These are phyloP conservation scores for Callopanchax toddi DNA, from an alignment of 2,113 vertebrate genomes.

Conservation along the genomic window DNA sequence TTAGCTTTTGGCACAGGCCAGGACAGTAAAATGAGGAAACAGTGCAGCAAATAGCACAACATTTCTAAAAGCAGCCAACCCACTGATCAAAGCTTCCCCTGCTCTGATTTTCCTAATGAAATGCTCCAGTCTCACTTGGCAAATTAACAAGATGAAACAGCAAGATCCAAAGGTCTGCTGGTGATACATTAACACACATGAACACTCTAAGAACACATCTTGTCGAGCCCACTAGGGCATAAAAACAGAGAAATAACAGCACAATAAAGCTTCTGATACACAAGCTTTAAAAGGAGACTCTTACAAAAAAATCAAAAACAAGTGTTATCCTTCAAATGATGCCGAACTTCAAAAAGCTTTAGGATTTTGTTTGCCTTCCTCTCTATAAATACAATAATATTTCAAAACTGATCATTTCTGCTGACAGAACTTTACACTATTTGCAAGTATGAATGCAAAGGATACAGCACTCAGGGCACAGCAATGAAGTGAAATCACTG, in stretches of 20 bases:
- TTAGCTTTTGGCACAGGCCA: conserved; percentile 1
- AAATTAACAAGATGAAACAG: conserved; percentile 19
- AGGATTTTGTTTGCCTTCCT: neutral
- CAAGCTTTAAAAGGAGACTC: no score
- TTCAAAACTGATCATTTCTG: neutral
- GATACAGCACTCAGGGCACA: neutral
- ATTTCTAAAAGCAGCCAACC: conserved; percentile 14
- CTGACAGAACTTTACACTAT: neutral
- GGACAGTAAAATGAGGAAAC: conserved; percentile 4
- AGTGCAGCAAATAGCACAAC: conserved; percentile 28
- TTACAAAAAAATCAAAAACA: no score
- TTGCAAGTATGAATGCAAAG: neutral
- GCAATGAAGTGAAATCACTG: conserved; percentile 58
- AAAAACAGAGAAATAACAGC: conserved; percentile 8
- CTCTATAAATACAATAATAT: neutral
- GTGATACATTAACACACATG: conserved; percentile 7
- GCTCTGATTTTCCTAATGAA: conserved; percentile 30
- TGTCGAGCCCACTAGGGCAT: no score
- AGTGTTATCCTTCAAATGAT: no score
- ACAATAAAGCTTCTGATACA: neutral
- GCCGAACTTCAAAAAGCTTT: neutral
- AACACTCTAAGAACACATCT: neutral
- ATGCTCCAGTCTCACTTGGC: conserved; percentile 19
- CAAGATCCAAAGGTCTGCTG: conserved; percentile 15
- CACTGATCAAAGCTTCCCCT: conserved; percentile 39